Base-by-base conservation (phyloP, 2,113 vertebrate genomes). In the Channa argus region DNA sequence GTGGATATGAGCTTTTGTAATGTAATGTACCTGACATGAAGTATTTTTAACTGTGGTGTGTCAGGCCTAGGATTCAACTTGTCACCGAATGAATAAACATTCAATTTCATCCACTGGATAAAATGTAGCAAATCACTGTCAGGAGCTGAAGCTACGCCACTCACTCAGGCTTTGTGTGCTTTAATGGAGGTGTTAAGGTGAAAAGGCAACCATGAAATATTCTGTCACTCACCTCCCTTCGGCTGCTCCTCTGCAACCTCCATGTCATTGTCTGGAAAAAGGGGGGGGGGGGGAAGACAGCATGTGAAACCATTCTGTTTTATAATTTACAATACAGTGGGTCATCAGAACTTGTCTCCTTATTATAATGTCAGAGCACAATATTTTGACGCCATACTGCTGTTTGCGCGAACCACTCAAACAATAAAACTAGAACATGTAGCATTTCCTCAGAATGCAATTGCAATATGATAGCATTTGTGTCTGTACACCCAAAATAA, bases 161-260 rank as follows among this genome's bases (percentile, higher is more conserved):
- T 89, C 85, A 70, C 82, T 88, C 89, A 77, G 68, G 52, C 76
- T 82, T 59, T 74, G 67, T 84, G 80, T 33, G 81, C 85, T 86
- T 87, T 85, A 87, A 89, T 79, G 79, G 86, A 83, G 80, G 83
- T 86, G 88, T 86, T 89, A 77, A 83, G 87, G 87, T 83, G 77
- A 89, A 86, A 91, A 86, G 84, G 79, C 69, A 86, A 71, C 79
- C 89, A 86, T 90, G 82, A 87, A 88, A 90, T 87, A 77, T 79
- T 85, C 87, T 80, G 87, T 92, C 89, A 93, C 92, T 94, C 87
- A 95, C 94, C 93, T 77, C 80, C 89, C 80, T 87, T 89, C 73
- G 15, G 69, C 74, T 81, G 81, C 80, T 88, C 77, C 81, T 89
- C 92, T 56, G 83, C 71, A 80, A 78, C 88, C 66, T 94, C 90